Evolutionary conservation across 2,113 vertebrate genomes (phyloP).

Genomic region (Platichthys flesus): DNA sequence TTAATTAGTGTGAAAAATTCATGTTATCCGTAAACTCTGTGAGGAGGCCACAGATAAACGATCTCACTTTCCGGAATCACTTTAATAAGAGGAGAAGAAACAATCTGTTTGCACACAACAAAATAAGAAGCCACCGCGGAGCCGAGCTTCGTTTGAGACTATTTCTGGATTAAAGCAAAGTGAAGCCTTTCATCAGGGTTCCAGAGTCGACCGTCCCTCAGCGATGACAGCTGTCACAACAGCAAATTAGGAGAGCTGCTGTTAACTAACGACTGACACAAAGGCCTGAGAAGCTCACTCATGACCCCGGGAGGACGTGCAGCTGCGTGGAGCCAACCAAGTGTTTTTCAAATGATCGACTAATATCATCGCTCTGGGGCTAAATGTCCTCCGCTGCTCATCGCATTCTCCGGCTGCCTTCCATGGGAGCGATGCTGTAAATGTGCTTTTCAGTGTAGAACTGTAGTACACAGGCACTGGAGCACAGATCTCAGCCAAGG

Average conservation of each 20-base stretch:
- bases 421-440: conserved; percentile 20
- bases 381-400: conserved; percentile 29
- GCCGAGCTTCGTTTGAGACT: conserved; percentile 50
- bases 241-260: conserved; percentile 56
- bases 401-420: conserved; percentile 5
- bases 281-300: conserved; percentile 35
- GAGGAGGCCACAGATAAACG: conserved; percentile 28
- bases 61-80: conserved; percentile 12
- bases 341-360: conserved; percentile 39
- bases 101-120: background rate
- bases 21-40: conserved; percentile 52
- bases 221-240: conserved; percentile 57
- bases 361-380: conserved; percentile 34
- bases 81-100: conserved; percentile 21
- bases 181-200: conserved; percentile 53
- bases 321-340: conserved; percentile 27
- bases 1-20: conserved; percentile 60
- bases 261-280: conserved; percentile 50
- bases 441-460: background rate
- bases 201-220: conserved; percentile 53
- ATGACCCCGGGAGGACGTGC: conserved; percentile 45
- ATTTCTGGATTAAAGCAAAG: conserved; percentile 68
- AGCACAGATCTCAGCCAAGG: too few species aligned
- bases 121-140: conserved; percentile 23
- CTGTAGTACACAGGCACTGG: background rate